A percentile compares a stretch with the other conserved stretches of the same genome.
Evolutionary conservation across 2,888 invertebrate genomes (phyloP).

Genomic region (Mimachlamys varia): DNA sequence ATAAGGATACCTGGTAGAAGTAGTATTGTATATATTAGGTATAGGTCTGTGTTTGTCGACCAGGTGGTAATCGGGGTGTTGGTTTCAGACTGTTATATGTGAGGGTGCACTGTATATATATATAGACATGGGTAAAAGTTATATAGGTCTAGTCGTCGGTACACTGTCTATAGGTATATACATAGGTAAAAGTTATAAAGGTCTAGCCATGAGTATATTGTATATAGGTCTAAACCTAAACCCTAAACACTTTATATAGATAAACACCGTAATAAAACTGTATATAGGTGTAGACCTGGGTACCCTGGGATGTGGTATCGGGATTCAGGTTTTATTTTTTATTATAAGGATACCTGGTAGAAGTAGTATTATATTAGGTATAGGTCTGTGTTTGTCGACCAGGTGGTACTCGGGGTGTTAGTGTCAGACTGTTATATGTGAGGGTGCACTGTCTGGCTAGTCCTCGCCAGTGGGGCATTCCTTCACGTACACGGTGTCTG

Average conservation of each 20-base stretch:
- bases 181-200: not conserved
- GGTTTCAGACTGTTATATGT: too few species aligned
- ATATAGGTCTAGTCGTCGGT: too few species aligned
- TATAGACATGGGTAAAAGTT: not conserved
- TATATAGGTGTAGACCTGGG: not conserved
- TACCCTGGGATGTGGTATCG: not conserved
- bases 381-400: not conserved
- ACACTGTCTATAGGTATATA: slow-evolving; percentile 12
- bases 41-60: too few species aligned
- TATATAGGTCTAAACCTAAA: too few species aligned
- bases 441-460: slow-evolving; percentile 14
- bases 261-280: too few species aligned
- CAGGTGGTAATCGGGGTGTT: too few species aligned
- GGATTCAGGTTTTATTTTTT: not conserved
- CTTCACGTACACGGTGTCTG: slow-evolving; percentile 16
- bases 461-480: not conserved
- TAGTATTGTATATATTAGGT: too few species aligned
- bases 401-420: not conserved
- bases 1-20: too few species aligned
- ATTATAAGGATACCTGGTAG: not conserved
- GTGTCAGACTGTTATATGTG: not conserved
- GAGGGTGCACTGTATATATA: not conserved
- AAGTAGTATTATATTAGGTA: not conserved
- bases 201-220: not conserved
- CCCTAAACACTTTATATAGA: too few species aligned